Percentiles rank a stretch among this genome's conserved stretches.
phyloP scores from a whole-genome alignment of 2,888 invertebrate genomes.

The Cynaeus angustus region DNA sequence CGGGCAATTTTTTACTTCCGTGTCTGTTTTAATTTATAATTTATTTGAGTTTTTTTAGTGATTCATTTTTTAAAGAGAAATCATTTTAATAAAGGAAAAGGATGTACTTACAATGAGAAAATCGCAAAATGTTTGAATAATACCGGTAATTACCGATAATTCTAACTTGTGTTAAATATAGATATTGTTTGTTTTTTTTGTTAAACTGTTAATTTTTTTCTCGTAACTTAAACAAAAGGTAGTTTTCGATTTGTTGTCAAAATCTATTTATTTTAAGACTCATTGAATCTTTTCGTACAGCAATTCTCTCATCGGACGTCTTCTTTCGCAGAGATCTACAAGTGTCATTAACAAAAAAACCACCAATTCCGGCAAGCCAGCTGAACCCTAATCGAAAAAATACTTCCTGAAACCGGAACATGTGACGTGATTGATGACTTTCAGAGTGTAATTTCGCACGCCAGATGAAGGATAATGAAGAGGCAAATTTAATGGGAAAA shows the following conservation, averaged over 20 bases:
- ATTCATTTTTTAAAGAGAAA: too few relatives aligned
- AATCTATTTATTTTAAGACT: neutral
- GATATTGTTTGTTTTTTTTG: too few relatives aligned
- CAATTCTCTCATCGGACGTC: constrained; percentile 3
- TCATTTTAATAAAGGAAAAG: too few relatives aligned
- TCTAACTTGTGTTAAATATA: too few relatives aligned
- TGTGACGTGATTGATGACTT: constrained; percentile 36
- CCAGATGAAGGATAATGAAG: constrained; percentile 31
- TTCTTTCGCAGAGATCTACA: constrained; percentile 16
- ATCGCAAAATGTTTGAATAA: too few relatives aligned
- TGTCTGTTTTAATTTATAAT: too few relatives aligned
- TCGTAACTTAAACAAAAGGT: too few relatives aligned
- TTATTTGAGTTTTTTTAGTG: too few relatives aligned
- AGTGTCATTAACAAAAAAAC: constrained; percentile 27
- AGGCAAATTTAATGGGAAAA: constrained; percentile 32
- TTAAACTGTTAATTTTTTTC: too few relatives aligned
- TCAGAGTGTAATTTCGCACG: constrained; percentile 27
- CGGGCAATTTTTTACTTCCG: too few relatives aligned
- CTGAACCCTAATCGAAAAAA: constrained; percentile 28
- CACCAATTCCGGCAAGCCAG: constrained; percentile 18
- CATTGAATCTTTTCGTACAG: neutral
- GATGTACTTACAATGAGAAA: too few relatives aligned
- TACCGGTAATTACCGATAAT: too few relatives aligned
- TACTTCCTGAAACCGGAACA: constrained; percentile 35
- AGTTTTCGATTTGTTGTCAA: neutral